phyloP scores from a whole-genome alignment of 2,888 invertebrate species.

The Morinoia aosen region DNA sequence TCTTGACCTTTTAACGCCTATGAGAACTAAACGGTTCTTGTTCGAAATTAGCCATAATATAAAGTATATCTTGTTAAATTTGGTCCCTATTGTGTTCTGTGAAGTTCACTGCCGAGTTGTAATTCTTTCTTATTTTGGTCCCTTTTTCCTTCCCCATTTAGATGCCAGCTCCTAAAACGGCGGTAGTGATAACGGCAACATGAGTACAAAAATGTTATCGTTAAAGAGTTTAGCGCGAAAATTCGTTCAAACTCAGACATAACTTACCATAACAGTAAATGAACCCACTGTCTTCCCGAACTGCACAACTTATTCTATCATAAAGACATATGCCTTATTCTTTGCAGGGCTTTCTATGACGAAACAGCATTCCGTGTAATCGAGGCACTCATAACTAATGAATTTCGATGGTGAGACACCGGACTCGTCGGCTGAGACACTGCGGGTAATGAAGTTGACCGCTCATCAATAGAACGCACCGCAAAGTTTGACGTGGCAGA shows the following conservation, averaged over 20 bases:
- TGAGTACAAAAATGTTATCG: too few relatives aligned
- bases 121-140: too few relatives aligned
- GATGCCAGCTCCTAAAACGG: too few relatives aligned
- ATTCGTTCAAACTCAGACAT: not conserved
- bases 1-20: too few relatives aligned
- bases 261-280: not conserved
- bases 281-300: not conserved
- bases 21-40: too few relatives aligned
- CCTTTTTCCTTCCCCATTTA: too few relatives aligned
- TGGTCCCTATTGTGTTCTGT: too few relatives aligned
- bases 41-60: too few relatives aligned
- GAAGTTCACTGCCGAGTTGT: too few relatives aligned
- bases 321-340: not conserved
- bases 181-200: too few relatives aligned
- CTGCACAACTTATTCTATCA: not conserved
- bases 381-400: not conserved
- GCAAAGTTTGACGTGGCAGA: not conserved
- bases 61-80: too few relatives aligned
- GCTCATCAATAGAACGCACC: not conserved
- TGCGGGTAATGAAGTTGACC: not conserved
- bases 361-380: not conserved
- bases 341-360: not conserved
- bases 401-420: not conserved
- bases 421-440: not conserved
- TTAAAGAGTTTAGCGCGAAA: not conserved